Evolutionary conservation across 2,113 vertebrate species (phyloP).

Genomic region (Eubucco bourcierii): DNA sequence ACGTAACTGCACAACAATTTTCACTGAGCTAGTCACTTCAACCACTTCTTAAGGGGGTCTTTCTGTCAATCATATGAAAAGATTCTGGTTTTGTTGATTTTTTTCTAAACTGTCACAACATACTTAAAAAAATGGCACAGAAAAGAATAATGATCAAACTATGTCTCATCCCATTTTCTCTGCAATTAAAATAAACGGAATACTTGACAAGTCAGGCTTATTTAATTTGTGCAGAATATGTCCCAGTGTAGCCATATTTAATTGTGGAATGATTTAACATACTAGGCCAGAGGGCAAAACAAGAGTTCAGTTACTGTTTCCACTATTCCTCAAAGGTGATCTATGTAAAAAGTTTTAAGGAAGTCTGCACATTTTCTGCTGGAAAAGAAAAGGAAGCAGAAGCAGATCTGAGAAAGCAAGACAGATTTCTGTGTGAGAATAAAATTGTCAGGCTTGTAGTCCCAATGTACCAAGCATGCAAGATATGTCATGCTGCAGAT

Average conservation of each 20-base stretch:
- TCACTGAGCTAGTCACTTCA: conserved; percentile 10
- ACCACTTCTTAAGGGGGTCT: neutral
- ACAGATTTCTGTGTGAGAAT: neutral
- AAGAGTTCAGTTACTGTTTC: neutral
- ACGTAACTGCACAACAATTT: conserved; percentile 22
- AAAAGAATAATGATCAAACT: neutral
- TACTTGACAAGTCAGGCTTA: neutral
- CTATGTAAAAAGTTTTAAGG: neutral
- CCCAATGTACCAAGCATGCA: neutral
- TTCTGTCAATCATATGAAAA: conserved; percentile 22
- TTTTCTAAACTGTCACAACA: neutral
- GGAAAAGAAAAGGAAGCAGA: neutral
- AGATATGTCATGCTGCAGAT: conserved; percentile 10
- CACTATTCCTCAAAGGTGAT: neutral
- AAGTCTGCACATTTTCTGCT: neutral
- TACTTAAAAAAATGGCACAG: neutral
- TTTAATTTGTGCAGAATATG: neutral
- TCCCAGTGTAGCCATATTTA: neutral
- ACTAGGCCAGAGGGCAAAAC: neutral
- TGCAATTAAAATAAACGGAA: conserved; percentile 18
- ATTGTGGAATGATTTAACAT: neutral
- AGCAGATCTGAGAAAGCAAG: neutral
- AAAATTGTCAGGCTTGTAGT: neutral
- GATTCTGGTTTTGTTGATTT: neutral
- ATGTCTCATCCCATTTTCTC: neutral